These are phyloP conservation scores for Ceyx melanurus DNA, from an alignment of 2,113 vertebrate genomes.

Conservation along the genomic window DNA sequence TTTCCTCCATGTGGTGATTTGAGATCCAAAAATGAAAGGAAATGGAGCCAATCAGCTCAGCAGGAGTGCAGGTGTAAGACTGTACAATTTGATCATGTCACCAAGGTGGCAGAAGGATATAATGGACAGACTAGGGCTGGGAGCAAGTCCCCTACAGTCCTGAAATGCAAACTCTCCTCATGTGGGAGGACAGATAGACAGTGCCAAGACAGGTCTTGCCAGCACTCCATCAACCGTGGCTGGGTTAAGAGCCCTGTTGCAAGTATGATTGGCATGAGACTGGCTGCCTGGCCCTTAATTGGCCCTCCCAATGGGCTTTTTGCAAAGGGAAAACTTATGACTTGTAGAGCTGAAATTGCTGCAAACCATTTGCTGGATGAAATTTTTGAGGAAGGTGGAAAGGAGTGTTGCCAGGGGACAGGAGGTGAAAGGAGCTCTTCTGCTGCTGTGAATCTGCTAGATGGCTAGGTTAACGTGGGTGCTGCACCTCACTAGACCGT, in stretches of 20 bases:
- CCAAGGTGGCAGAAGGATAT: rapidly evolving
- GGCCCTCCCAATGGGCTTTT: rapidly evolving
- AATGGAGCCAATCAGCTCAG: rapidly evolving
- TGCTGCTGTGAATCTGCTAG: not conserved
- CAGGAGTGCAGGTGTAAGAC: rapidly evolving
- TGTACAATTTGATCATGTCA: not conserved
- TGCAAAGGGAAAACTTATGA: not conserved
- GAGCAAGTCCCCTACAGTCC: rapidly evolving
- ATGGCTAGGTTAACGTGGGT: not conserved
- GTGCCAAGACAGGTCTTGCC: rapidly evolving
- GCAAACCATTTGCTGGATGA: not conserved
- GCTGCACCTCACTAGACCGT: not conserved
- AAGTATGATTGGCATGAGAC: rapidly evolving
- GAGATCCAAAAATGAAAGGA: not conserved
- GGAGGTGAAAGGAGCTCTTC: not conserved
- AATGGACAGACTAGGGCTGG: not conserved
- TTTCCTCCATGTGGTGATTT: not conserved
- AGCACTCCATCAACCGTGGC: rapidly evolving
- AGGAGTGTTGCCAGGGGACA: not conserved
- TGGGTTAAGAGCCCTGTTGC: rapidly evolving
- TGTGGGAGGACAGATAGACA: not conserved
- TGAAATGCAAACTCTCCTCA: not conserved
- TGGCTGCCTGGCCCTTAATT: rapidly evolving
- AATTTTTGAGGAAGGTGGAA: not conserved
- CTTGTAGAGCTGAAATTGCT: not conserved